Percentiles rank a stretch among this genome's conserved stretches.
Conservation (phyloP, 2,888 invertebrate species). For the Selenia dentaria region DNA sequence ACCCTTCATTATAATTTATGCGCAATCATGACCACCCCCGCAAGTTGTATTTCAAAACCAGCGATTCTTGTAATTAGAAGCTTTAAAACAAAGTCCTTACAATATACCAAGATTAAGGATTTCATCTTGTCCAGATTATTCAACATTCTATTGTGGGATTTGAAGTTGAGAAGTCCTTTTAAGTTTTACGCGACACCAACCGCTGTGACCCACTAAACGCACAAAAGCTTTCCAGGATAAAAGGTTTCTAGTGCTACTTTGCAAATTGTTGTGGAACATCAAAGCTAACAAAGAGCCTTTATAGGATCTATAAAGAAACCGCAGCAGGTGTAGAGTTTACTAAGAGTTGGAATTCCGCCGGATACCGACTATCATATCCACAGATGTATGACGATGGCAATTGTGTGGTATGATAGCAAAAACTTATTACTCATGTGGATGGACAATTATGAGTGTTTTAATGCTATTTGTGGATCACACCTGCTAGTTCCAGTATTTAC, state of each 20-base stretch:
- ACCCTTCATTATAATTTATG: conserved; percentile 45
- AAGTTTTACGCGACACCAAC: conserved; percentile 16
- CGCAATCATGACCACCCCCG: conserved; percentile 40
- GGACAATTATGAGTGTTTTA: conserved; percentile 6
- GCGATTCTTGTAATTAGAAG: conserved; percentile 16
- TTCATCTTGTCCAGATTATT: conserved; percentile 13
- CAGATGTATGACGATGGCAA: conserved; percentile 15
- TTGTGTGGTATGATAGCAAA: conserved; percentile 6
- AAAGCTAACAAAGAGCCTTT: conserved; percentile 18
- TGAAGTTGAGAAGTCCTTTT: conserved; percentile 31
- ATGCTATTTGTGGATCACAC: conserved; percentile 14
- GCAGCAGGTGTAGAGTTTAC: conserved; percentile 14
- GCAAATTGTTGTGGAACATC: conserved; percentile 9
- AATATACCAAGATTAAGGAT: conserved; percentile 16
- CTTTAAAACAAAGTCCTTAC: conserved; percentile 22
- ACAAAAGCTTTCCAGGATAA: conserved; percentile 31
- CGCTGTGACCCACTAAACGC: conserved; percentile 27
- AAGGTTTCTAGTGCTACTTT: conserved; percentile 21
- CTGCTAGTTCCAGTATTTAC: conserved; percentile 16
- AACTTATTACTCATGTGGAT: conserved; percentile 5
- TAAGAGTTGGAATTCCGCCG: conserved; percentile 18
- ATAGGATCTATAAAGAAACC: conserved; percentile 15
- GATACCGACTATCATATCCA: conserved; percentile 23
- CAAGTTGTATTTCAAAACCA: conserved; percentile 24
- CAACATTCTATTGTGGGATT: conserved; percentile 30